Evolutionary conservation across 2,797 vertebrate genomes (phyloP), one percentile per base, ranked within the genome.

Genomic region (Glyptemys insculpta): DNA sequence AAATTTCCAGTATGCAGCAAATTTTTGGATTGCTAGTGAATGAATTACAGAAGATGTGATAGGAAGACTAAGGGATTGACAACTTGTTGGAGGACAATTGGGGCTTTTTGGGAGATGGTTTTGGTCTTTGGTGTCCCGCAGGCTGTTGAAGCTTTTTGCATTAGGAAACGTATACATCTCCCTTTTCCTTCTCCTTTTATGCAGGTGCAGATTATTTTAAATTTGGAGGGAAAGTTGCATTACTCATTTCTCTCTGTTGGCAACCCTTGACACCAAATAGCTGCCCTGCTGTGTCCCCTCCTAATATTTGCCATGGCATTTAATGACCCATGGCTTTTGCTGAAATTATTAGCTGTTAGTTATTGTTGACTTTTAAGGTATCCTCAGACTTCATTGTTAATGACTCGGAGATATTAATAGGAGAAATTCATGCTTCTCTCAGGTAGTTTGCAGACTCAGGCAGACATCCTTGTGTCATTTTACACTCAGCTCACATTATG

Each of bases 281-380:
- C 21, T 57, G 91, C 65, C 94, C 87, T 92, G 93, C 78, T 92
- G 52, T 96, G 92, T 96, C 90, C 57, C 95, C 91, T 97, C 96
- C 96, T 96, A 29, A 57, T 57, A 57, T 57, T 27, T 57, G 56
- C 56, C 56, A 96, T 2, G 96, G 91, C 96, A 92, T 96, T 95
- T 56, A 90, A 34, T 97, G 97, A 97, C 94, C 96, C 86, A 0
- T 2, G 88, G 82, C 84, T 95, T 94, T 95, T 97, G 96, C 84
- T 94, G 90, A 95, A 96, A 86, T 53, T 82, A 97, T 97, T 92
- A 96, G 52, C 87, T 92, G 82, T 57, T 84, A 21, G 4, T 94
- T 94, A 94, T 96, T 96, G 94, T 88, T 83, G 65, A 91, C 87
- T 34, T 87, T 93, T 81, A 83, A 91, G 41, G n/a, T 44, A 50